A percentile compares a stretch with the other conserved stretches of the same genome.
phyloP scores from a whole-genome alignment of 2,797 vertebrate species.

The Carapus acus region DNA sequence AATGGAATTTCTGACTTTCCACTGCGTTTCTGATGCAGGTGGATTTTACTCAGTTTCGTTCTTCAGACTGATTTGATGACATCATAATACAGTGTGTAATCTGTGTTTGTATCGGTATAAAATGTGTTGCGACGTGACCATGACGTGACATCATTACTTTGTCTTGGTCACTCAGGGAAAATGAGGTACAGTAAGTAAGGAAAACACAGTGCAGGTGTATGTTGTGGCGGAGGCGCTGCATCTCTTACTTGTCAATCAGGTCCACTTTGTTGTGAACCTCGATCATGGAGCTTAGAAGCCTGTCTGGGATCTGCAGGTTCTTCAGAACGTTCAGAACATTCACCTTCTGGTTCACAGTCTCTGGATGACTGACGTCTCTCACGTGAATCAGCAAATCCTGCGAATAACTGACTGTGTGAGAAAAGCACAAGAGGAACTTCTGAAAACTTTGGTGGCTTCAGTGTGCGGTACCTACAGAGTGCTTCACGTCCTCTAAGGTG shows the following conservation, averaged over 20 bases:
- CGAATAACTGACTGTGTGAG: background rate
- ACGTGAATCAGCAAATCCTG: conserved; percentile 92
- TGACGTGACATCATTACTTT: no score
- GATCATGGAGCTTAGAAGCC: conserved; percentile 77
- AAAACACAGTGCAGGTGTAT: background rate
- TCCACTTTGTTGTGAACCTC: conserved; percentile 96
- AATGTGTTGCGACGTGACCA: no score
- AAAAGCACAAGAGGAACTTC: no score
- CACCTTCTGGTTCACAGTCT: conserved; percentile 80
- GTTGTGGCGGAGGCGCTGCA: background rate
- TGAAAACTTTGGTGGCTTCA: background rate
- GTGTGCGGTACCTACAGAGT: conserved; percentile 70
- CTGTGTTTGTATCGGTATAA: no score
- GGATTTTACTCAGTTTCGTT: no score
- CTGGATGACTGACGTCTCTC: conserved; percentile 88
- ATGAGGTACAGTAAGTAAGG: no score
- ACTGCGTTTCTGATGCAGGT: no score
- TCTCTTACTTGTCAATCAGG: conserved; percentile 77
- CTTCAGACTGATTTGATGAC: no score
- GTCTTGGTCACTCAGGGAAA: no score
- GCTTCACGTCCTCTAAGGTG: conserved; percentile 85
- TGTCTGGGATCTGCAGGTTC: conserved; percentile 76
- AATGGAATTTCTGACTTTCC: no score
- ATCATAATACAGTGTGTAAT: no score
- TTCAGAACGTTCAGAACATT: conserved; percentile 81